Base-by-base conservation (phyloP, 2,797 vertebrate genomes). In the Pogonophryne albipinna region DNA sequence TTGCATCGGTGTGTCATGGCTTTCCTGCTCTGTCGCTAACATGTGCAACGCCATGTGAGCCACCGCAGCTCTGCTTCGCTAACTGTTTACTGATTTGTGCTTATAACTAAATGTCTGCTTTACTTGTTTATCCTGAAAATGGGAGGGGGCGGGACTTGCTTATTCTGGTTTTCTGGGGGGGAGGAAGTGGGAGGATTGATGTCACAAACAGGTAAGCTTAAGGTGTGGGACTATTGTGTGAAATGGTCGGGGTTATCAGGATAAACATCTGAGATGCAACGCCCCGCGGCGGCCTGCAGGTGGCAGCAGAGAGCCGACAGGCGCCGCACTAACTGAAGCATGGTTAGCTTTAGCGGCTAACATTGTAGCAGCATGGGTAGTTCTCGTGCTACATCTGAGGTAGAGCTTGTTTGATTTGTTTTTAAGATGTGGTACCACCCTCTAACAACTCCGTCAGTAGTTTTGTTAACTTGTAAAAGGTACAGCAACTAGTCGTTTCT, bases 241-340 rank as follows among this genome's bases (percentile, higher is more conserved):
- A 76, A 69, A 71, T 51, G 70, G 20, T 65, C 4, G 31, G 52
- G 65, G 20, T 64, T 56, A 77, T 92, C 94, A 94, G 95, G 95
- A 95, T 95, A 96, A 96, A 94, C 94, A 90, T 91, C 91, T 92
- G 94, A 88, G 94, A 94, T 94, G 93, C 93, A 94, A 92, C 58
- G 16, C 76, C 79, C 80, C 41, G 10, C 66, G 66, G 80, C 83
- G 68, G 68, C 87, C 92, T 82, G 78, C 61, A 62, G 86, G 84
- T 20, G 87, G 87, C 81, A 44, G 76, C 73, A 80, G 74, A 83
- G 82, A 83, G 71, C 67, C 79, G 27, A 27, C 27, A 27, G 27
- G 27, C 27, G 27, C 27, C 4, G 76, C 70, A 89, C 89, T 92
- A 91, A 93, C 87, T 15, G 72, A 88, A 77, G 89, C 91, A 92